Evolutionary conservation across 37 sponge, comb jelly and placozoan genomes (phyloP).

Genomic region (Dysidea cf. avara): DNA sequence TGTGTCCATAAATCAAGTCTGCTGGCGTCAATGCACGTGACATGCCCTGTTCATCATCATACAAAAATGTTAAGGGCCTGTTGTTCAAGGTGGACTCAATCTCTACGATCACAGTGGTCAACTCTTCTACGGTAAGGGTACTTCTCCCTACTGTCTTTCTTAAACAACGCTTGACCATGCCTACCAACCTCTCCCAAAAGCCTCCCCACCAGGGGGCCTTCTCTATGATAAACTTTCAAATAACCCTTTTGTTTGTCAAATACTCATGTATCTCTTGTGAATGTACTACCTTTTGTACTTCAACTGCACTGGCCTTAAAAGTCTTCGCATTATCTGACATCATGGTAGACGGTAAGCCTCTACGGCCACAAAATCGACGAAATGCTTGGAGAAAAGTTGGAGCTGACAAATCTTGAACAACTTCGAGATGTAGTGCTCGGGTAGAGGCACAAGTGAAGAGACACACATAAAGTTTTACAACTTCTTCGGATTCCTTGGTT

Average conservation of each 20-base stretch:
- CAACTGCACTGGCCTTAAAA: neutral
- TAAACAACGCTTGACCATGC: neutral
- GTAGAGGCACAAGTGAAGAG: conserved; percentile 25
- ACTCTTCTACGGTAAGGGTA: conserved; percentile 9
- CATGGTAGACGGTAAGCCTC: conserved; percentile 13
- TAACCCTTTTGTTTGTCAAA: neutral
- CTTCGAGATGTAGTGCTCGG: conserved; percentile 39
- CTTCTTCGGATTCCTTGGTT: conserved; percentile 1
- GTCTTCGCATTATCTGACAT: too few relatives aligned
- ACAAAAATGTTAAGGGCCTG: conserved; percentile 2
- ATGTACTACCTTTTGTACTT: neutral
- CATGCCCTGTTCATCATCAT: conserved; percentile 3
- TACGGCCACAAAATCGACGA: conserved; percentile 23
- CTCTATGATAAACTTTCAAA: neutral
- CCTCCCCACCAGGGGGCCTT: conserved; percentile 40
- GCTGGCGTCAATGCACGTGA: conserved; percentile 26
- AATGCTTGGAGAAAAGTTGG: conserved; percentile 33
- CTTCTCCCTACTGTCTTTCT: neutral
- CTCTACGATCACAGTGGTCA: conserved; percentile 5
- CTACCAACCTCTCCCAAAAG: neutral
- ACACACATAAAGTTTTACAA: conserved; percentile 32
- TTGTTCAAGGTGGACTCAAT: conserved; percentile 1
- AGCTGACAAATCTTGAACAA: conserved; percentile 26
- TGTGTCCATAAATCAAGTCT: conserved; percentile 5
- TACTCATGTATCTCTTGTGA: neutral